Base-by-base conservation (phyloP, 1,140 invertebrate species). In the Drosophila nebulosa region DNA sequence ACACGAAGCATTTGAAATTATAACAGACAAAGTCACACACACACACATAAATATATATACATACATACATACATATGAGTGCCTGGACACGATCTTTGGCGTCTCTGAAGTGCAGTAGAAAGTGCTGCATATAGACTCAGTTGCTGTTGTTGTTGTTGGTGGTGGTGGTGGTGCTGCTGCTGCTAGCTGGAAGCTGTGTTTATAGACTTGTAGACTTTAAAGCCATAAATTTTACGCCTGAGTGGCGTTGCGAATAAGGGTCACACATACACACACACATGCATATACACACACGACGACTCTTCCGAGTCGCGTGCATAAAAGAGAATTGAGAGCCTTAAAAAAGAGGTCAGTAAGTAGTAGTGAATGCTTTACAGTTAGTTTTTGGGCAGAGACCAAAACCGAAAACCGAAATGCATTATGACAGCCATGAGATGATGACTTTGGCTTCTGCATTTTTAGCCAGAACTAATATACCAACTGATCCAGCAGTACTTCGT, bases 151-250 rank as follows among this genome's bases (percentile, higher is more conserved):
- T 30, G 27, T 9, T 9, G 30, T 32, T 32, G 30, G 10, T 32
- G 30, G 10, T 32, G 30, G 9, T 32, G 9, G 30, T 32, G 30
- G 10, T 56, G 14, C 12, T 32, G 66, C 69, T 60, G 56, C 53
- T 77, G 63, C 75, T 75, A 78, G 75, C 81, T 86, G 83, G 83
- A 86, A 88, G 83, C 83, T 86, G 83, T 86, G 78, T 88, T 86
- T 86, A 86, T 86, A 86, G 83, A 86, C 83, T 81, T 86, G 81
- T 80, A 75, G 81, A 83, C 78, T 86, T 88, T 86, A 83, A 85
- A 86, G 83, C 83, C 83, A 86, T 86, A 86, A 86, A 86, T 86
- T 86, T 88, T 86, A 86, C 83, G 83, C 83, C 83, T 88, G 71
- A 86, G 78, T 78, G 74, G 67, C 75, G 83, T 86, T 86, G 83